A percentile compares a stretch with the other conserved stretches of the same genome.
These are phyloP conservation scores for Mimachlamys varia DNA, from an alignment of 2,888 invertebrate genomes.

Conservation along the genomic window DNA sequence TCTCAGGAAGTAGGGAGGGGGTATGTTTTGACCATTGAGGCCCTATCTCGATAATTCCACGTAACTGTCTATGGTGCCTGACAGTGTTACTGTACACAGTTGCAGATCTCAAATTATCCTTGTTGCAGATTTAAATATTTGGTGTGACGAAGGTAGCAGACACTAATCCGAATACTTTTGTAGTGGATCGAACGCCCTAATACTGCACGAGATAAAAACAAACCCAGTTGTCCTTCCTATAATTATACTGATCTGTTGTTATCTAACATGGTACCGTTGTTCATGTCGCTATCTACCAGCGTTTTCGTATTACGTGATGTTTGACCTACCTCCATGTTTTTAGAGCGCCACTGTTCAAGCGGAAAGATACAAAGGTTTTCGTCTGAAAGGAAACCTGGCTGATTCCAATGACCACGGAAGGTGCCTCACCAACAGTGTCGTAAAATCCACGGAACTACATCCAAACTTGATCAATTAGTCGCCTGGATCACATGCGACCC, in stretches of 20 bases:
- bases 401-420: slow-evolving; percentile 27
- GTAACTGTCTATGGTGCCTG: neutral
- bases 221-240: neutral
- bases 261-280: neutral
- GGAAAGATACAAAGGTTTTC: slow-evolving; percentile 24
- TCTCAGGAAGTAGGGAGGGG: neutral
- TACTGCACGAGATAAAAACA: neutral
- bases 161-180: neutral
- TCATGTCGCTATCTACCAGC: neutral
- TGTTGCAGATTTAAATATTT: neutral
- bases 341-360: neutral
- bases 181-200: neutral
- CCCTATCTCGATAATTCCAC: neutral
- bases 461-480: slow-evolving; percentile 19
- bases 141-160: neutral
- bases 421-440: neutral
- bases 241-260: neutral
- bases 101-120: neutral
- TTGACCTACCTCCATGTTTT: slow-evolving; percentile 14
- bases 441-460: slow-evolving; percentile 29
- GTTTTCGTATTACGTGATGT: neutral
- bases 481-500: slow-evolving; percentile 24
- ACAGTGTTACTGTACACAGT: neutral
- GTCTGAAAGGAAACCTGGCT: neutral
- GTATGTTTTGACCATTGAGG: neutral